Evolutionary conservation across 2,888 invertebrate genomes (phyloP).

Genomic region (Coenonympha arcania): DNA sequence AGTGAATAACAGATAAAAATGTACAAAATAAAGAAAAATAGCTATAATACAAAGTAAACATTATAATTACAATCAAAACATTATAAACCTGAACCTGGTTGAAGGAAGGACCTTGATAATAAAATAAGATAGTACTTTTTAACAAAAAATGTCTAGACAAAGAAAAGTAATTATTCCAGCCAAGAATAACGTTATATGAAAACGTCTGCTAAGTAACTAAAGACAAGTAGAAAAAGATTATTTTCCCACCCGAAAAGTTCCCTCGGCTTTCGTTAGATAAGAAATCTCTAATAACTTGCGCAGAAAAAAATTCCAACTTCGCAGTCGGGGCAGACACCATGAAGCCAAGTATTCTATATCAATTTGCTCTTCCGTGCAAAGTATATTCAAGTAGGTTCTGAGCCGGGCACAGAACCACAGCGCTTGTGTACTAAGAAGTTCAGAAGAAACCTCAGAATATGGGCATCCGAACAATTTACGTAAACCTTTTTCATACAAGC

Average conservation of each 20-base stretch:
- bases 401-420: constrained; percentile 23
- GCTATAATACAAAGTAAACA: no score
- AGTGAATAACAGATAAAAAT: no score
- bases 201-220: background rate
- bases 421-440: no score
- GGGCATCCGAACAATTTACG: no score
- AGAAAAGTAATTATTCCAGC: background rate
- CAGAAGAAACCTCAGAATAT: no score
- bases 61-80: no score
- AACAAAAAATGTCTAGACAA: background rate
- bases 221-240: background rate
- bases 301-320: constrained; percentile 28
- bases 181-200: background rate
- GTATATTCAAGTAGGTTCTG: constrained; percentile 62
- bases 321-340: constrained; percentile 45
- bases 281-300: constrained; percentile 5
- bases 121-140: no score
- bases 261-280: background rate
- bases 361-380: constrained; percentile 67
- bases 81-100: no score
- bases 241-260: background rate
- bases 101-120: no score
- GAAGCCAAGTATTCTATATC: constrained; percentile 67
- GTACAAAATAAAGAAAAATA: no score
- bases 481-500: no score